Conservation (phyloP, 2,797 vertebrate genomes). For the Myotis myotis region DNA sequence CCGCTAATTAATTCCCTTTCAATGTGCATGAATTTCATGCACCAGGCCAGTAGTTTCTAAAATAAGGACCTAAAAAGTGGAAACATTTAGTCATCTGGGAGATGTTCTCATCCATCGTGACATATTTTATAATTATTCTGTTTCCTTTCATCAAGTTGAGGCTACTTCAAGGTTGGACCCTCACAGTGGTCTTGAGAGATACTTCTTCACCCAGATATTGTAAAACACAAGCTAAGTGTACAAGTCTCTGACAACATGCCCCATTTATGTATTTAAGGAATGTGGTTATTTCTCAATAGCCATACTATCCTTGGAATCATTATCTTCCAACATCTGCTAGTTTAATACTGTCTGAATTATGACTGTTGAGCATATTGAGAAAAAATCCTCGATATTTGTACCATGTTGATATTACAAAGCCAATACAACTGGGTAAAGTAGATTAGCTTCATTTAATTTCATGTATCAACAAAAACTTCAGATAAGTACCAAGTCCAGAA, state of each 20-base stretch:
- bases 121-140: neutral
- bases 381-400: neutral
- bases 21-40: too few species aligned
- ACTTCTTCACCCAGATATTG: neutral
- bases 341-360: neutral
- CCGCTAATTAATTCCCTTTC: too few species aligned
- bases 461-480: neutral
- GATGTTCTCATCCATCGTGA: neutral
- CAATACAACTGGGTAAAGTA: neutral
- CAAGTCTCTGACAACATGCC: neutral
- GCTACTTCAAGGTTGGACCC: neutral
- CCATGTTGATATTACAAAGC: neutral
- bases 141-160: neutral
- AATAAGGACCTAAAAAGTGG: neutral
- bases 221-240: neutral
- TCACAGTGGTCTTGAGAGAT: neutral
- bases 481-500: neutral
- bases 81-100: neutral
- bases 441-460: neutral
- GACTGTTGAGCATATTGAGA: neutral
- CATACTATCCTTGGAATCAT: neutral
- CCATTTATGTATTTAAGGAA: rapidly evolving
- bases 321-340: neutral
- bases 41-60: neutral
- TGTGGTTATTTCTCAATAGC: rapidly evolving